Conservation (phyloP, 1,140 invertebrate species). For the Camponotus floridanus region DNA sequence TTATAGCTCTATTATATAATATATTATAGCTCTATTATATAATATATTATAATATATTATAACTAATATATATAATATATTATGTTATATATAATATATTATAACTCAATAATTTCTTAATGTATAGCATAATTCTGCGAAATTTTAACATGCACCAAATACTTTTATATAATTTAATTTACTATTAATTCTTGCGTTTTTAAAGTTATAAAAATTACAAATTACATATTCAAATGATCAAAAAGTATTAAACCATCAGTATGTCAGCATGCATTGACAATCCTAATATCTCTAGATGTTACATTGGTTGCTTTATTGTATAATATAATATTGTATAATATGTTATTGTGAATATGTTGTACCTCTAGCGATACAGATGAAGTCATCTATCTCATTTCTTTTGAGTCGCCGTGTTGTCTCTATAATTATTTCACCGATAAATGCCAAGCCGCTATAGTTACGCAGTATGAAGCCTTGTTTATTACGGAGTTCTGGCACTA, state of each 20-base stretch:
- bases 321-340: no score
- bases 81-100: no score
- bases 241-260: neutral
- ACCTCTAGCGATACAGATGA: constrained; percentile 85
- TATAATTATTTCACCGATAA: constrained; percentile 85
- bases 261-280: neutral
- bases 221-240: neutral
- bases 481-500: constrained; percentile 86
- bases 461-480: constrained; percentile 87
- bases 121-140: no score
- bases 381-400: constrained; percentile 76
- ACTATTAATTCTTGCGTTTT: no score
- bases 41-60: no score
- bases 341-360: constrained; percentile 59
- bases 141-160: no score
- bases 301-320: neutral
- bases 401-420: constrained; percentile 79
- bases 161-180: no score
- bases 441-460: constrained; percentile 84
- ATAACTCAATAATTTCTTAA: no score
- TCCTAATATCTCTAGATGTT: neutral
- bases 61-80: no score
- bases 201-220: no score
- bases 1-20: no score
- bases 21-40: no score